These are phyloP conservation scores for Origma solitaria DNA, from an alignment of 2,113 vertebrate genomes.

Conservation along the genomic window DNA sequence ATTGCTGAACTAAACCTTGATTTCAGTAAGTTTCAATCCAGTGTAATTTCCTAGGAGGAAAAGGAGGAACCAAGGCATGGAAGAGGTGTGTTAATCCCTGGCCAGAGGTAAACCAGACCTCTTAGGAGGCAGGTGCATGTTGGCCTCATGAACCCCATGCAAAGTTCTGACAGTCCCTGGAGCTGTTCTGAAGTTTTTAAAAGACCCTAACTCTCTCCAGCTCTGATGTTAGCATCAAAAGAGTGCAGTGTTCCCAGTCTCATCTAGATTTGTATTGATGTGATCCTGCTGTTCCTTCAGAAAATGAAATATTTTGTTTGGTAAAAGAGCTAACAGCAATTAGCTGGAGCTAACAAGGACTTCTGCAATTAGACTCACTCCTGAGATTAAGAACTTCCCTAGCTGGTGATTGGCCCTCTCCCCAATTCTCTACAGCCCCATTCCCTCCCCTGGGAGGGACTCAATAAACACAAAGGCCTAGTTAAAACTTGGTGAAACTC, in stretches of 20 bases:
- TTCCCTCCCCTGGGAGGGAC: not conserved
- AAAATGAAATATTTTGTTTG: not conserved
- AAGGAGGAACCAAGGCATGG: not conserved
- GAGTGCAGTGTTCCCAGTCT: not conserved
- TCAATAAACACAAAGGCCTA: not conserved
- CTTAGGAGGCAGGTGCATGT: not conserved
- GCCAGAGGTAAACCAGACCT: not conserved
- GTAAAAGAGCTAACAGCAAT: not conserved
- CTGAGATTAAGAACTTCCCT: not conserved
- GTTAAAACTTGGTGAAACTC: conserved; percentile 12
- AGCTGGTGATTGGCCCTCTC: not conserved
- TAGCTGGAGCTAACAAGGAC: not conserved
- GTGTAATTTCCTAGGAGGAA: not conserved
- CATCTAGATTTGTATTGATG: not conserved
- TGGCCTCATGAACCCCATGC: not conserved
- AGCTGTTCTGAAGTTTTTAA: not conserved
- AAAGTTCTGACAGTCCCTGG: not conserved
- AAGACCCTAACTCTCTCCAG: not conserved
- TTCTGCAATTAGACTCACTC: not conserved
- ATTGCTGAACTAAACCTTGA: not conserved
- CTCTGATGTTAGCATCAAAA: not conserved
- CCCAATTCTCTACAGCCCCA: not conserved
- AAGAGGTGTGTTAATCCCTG: not conserved
- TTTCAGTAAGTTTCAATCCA: not conserved
- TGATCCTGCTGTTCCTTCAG: not conserved